Percentiles rank a stretch among this genome's conserved stretches.
Conservation (phyloP, 1,140 invertebrate genomes). For the Apis cerana region DNA sequence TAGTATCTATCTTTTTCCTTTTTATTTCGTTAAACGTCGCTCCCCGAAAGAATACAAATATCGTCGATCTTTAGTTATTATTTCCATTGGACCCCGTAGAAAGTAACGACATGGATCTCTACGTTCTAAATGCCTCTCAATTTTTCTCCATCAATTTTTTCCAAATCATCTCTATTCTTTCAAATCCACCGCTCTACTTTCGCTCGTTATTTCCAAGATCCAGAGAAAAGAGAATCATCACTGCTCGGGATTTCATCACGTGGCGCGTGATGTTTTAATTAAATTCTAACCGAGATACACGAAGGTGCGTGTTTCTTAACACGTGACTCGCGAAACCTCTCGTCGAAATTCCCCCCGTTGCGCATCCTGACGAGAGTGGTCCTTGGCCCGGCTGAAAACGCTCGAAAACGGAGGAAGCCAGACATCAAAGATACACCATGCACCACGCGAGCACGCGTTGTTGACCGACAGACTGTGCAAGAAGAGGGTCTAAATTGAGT, state of each 20-base stretch:
- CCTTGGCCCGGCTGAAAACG: conserved; percentile 19
- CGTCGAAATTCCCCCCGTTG: conserved; percentile 15
- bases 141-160: too few relatives aligned
- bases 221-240: neutral
- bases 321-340: conserved; percentile 14
- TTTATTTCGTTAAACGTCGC: neutral
- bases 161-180: too few relatives aligned
- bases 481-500: neutral
- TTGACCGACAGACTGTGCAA: conserved; percentile 17
- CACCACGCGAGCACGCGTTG: conserved; percentile 2
- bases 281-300: conserved; percentile 28
- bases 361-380: conserved; percentile 11
- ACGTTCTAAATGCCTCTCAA: too few relatives aligned
- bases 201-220: neutral
- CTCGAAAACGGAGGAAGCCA: neutral
- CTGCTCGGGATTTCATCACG: neutral
- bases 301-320: neutral
- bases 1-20: neutral
- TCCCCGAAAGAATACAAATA: too few relatives aligned
- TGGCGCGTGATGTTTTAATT: conserved; percentile 58
- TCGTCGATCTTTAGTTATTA: too few relatives aligned
- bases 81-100: too few relatives aligned
- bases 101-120: too few relatives aligned
- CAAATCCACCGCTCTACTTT: neutral
- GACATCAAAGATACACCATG: conserved; percentile 29